phyloP scores from a whole-genome alignment of 1,140 invertebrate genomes.

The Drosophila ercepeae region DNA sequence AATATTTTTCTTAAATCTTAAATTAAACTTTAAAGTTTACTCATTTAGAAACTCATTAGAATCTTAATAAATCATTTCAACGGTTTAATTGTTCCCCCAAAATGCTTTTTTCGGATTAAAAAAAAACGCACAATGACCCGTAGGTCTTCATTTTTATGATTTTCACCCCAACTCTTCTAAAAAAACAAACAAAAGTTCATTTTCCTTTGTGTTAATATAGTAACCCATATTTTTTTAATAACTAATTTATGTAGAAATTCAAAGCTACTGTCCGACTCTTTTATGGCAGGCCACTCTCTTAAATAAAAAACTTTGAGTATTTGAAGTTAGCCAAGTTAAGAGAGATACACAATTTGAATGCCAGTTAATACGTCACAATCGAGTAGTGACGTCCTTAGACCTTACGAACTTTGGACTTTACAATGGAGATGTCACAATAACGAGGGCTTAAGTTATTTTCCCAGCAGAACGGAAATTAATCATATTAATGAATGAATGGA shows the following conservation, averaged over 20 bases:
- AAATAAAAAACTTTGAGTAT: constrained; percentile 3
- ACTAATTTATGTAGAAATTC: neutral
- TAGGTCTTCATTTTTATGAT: neutral
- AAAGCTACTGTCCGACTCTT: neutral
- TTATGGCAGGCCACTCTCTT: neutral
- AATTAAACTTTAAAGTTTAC: neutral
- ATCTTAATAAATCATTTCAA: neutral
- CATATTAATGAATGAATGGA: constrained; percentile 30
- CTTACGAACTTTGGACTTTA: constrained; percentile 3
- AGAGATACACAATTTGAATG: neutral
- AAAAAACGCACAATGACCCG: neutral
- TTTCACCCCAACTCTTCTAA: neutral
- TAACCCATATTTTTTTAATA: neutral
- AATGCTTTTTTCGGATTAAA: neutral
- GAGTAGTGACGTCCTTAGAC: constrained; percentile 12
- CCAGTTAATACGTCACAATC: neutral
- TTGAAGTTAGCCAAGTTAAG: constrained; percentile 2
- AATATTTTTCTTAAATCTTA: too few relatives aligned
- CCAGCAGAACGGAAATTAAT: constrained; percentile 33
- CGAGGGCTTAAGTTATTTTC: constrained; percentile 1
- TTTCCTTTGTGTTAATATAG: neutral
- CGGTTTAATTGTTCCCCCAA: neutral
- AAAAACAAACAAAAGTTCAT: neutral
- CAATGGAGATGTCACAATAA: constrained; percentile 1
- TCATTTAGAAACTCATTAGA: neutral